Percentiles rank a stretch among this genome's conserved stretches.
phyloP scores from a whole-genome alignment of 37 sponge, comb jelly and placozoan genomes.

The Crambe crambe region DNA sequence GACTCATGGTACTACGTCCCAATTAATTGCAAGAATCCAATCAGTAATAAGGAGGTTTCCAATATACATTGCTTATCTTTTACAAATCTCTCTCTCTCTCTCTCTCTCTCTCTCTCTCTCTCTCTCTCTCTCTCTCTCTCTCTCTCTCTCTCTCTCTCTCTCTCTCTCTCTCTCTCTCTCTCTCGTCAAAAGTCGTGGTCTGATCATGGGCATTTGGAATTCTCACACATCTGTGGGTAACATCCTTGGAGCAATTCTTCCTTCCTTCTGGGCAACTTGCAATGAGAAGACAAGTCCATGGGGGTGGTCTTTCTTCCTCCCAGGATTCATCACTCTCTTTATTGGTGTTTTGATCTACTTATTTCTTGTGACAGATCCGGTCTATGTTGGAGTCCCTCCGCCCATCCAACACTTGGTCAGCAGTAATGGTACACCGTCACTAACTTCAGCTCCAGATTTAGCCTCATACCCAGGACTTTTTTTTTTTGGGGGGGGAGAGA shows the following conservation, averaged over 20 bases:
- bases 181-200: conserved; percentile 74
- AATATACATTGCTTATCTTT: too few relatives aligned
- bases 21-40: too few relatives aligned
- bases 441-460: too few relatives aligned
- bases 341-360: conserved; percentile 51
- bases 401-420: conserved; percentile 51
- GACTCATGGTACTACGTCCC: too few relatives aligned
- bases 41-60: too few relatives aligned
- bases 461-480: too few relatives aligned
- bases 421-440: neutral
- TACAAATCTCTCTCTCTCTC: too few relatives aligned
- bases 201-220: conserved; percentile 96
- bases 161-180: too few relatives aligned
- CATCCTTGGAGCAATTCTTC: conserved; percentile 86
- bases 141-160: too few relatives aligned
- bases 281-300: neutral
- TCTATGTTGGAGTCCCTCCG: conserved; percentile 51
- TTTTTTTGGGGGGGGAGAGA: too few relatives aligned
- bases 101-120: too few relatives aligned
- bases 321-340: conserved; percentile 58
- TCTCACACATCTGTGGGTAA: conserved; percentile 95
- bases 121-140: too few relatives aligned
- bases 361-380: conserved; percentile 41
- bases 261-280: conserved; percentile 73
- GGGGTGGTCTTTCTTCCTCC: conserved; percentile 66